phyloP scores from a whole-genome alignment of 1,140 invertebrate genomes.

The Brachionus sp. region DNA sequence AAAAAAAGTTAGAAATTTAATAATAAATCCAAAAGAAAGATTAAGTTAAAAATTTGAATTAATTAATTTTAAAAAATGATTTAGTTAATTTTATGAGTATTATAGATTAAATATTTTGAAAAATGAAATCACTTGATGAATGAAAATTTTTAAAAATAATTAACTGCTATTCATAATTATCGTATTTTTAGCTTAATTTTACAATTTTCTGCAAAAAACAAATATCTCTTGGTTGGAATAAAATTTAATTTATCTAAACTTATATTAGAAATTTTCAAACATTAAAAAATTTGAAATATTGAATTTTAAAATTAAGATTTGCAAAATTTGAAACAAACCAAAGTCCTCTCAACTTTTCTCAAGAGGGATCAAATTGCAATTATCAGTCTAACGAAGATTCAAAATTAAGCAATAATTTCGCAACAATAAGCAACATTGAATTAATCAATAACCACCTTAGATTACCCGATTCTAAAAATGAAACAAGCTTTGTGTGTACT shows the following conservation, averaged over 20 bases:
- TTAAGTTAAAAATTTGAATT: too few species aligned
- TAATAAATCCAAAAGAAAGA: too few species aligned
- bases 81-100: too few species aligned
- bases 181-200: too few species aligned
- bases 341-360: background rate
- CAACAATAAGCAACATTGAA: background rate
- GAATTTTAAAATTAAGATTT: background rate
- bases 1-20: too few species aligned
- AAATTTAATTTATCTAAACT: background rate
- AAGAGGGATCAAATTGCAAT: background rate
- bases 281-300: background rate
- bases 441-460: background rate
- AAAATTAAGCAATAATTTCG: background rate
- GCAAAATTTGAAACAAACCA: background rate
- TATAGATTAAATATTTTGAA: too few species aligned
- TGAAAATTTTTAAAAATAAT: too few species aligned
- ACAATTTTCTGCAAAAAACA: too few species aligned
- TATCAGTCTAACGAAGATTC: background rate
- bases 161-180: too few species aligned
- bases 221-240: too few species aligned
- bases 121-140: too few species aligned
- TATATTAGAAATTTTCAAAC: background rate
- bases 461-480: background rate
- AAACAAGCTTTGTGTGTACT: background rate
- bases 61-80: too few species aligned